Conservation (phyloP, 2,888 invertebrate species). For the Cephalotes varians region DNA sequence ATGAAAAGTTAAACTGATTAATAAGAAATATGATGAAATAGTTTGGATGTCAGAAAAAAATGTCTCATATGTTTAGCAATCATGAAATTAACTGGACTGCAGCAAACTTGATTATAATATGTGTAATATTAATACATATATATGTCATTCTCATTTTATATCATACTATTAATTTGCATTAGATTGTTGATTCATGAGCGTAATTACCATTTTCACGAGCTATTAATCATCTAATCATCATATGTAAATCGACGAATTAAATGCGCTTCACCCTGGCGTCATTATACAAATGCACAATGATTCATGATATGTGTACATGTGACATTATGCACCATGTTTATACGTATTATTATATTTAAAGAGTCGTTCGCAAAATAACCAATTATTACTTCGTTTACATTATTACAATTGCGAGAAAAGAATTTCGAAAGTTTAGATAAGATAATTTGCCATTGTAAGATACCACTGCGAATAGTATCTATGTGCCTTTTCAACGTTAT, state of each 20-base stretch:
- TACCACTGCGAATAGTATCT: neutral
- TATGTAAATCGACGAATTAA: slow-evolving; percentile 53
- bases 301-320: slow-evolving; percentile 2
- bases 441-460: slow-evolving; percentile 7
- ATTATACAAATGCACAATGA: slow-evolving; percentile 27
- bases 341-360: slow-evolving; percentile 10
- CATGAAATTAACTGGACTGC: slow-evolving; percentile 25
- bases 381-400: slow-evolving; percentile 64
- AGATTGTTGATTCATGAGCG: slow-evolving; percentile 47
- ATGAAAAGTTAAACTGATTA: neutral
- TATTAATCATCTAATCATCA: slow-evolving; percentile 55
- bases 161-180: slow-evolving; percentile 52
- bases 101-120: slow-evolving; percentile 29
- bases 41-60: neutral
- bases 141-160: slow-evolving; percentile 40
- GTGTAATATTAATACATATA: slow-evolving; percentile 32
- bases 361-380: slow-evolving; percentile 24
- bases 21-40: slow-evolving; percentile 31
- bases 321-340: neutral
- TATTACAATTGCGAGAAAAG: slow-evolving; percentile 16
- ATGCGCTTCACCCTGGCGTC: slow-evolving; percentile 14
- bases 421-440: slow-evolving; percentile 38
- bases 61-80: slow-evolving; percentile 12
- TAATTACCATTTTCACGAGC: slow-evolving; percentile 54
- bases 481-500: slow-evolving; percentile 60